Conservation (phyloP, 2,888 invertebrate species). For the Perizoma affinitatum region DNA sequence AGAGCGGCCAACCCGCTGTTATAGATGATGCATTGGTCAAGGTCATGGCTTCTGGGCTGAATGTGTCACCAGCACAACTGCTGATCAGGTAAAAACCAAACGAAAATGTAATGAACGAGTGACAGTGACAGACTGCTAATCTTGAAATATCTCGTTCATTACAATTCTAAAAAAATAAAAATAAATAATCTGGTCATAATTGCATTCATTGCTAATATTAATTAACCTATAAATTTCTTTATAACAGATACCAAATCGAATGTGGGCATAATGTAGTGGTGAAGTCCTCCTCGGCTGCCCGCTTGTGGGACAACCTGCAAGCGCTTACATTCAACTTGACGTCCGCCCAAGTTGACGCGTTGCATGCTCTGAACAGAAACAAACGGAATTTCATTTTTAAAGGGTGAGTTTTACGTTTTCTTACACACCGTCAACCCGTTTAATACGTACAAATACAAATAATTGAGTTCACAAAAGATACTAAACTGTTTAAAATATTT, state of each 20-base stretch:
- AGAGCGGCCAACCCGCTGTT: slow-evolving; percentile 85
- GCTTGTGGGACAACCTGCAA: slow-evolving; percentile 61
- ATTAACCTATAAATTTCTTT: background rate
- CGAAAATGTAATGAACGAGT: no score
- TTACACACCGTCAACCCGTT: no score
- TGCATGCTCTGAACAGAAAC: slow-evolving; percentile 61
- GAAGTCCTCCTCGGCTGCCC: slow-evolving; percentile 56
- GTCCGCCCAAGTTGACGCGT: slow-evolving; percentile 49
- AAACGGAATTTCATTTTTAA: slow-evolving; percentile 59
- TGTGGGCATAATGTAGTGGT: slow-evolving; percentile 57
- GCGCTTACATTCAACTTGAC: slow-evolving; percentile 49
- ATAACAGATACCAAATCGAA: slow-evolving; percentile 64
- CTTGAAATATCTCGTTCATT: no score
- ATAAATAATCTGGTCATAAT: no score
- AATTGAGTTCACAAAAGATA: no score
- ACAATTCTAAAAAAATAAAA: no score
- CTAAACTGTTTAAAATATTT: no score
- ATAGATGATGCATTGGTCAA: slow-evolving; percentile 88
- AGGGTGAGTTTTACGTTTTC: slow-evolving; percentile 51
- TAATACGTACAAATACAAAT: no score
- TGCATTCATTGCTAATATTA: no score
- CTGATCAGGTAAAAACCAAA: slow-evolving; percentile 56
- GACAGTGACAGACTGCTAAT: no score
- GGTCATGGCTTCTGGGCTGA: slow-evolving; percentile 65
- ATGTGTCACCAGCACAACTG: slow-evolving; percentile 61